Percentiles rank a stretch among this genome's conserved stretches.
phyloP scores from a whole-genome alignment of 2,797 vertebrate species.

The Apogon talboti region DNA sequence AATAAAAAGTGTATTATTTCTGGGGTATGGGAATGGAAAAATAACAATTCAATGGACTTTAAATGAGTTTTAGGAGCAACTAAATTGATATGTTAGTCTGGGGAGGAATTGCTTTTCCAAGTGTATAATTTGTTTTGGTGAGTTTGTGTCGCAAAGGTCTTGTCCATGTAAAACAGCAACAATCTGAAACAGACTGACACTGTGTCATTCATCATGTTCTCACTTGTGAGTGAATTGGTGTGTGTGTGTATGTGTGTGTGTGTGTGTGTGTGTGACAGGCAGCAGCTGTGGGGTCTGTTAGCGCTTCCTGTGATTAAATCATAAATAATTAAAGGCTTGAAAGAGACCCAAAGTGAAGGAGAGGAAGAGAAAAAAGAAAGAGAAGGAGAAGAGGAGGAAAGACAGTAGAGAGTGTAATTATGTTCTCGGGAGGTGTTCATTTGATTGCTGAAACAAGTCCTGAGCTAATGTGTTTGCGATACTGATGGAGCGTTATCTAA shows the following conservation, averaged over 20 bases:
- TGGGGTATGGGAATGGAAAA: conserved; percentile 6
- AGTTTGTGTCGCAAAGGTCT: conserved; percentile 15
- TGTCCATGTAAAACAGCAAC: conserved; percentile 30
- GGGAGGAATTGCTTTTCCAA: background rate
- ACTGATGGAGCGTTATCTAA: conserved; percentile 19
- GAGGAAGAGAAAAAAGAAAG: conserved; percentile 35
- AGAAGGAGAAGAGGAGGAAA: conserved; percentile 29
- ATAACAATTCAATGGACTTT: conserved; percentile 4
- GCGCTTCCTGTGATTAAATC: conserved; percentile 73
- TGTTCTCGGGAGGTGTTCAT: conserved; percentile 51
- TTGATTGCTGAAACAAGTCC: conserved; percentile 65
- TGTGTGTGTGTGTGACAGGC: conserved; percentile 48
- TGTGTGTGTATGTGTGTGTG: conserved; percentile 25
- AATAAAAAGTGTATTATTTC: background rate
- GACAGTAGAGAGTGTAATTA: conserved; percentile 59
- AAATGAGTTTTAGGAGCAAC: background rate
- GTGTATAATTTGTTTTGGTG: conserved; percentile 3
- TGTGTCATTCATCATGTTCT: conserved; percentile 57
- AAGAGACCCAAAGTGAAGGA: conserved; percentile 51
- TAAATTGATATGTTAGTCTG: background rate
- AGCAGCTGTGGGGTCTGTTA: conserved; percentile 62
- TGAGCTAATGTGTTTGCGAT: conserved; percentile 38
- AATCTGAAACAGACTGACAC: conserved; percentile 45
- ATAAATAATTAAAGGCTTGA: conserved; percentile 76
- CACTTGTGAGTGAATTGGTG: conserved; percentile 20